Conservation (phyloP, 2,888 invertebrate species). For the Saturnia pavonia region DNA sequence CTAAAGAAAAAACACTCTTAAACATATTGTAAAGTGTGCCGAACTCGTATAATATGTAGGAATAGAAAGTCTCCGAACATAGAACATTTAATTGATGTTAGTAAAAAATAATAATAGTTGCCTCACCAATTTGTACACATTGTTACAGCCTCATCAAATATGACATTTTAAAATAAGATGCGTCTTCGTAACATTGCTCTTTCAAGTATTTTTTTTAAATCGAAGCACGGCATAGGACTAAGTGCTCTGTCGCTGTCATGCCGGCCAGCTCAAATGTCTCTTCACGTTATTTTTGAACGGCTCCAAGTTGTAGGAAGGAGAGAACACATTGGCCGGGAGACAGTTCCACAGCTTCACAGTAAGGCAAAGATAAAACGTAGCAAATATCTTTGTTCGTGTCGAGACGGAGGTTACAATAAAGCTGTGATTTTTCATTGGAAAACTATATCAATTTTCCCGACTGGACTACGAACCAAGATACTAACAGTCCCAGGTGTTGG, state of each 20-base stretch:
- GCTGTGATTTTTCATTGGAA: not conserved
- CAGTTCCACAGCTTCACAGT: too few species aligned
- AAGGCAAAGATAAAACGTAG: too few species aligned
- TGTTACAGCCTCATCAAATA: slow-evolving; percentile 1
- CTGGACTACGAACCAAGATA: not conserved
- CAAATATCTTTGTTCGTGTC: too few species aligned
- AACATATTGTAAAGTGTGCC: not conserved
- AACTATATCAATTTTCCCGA: not conserved
- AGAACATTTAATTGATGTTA: not conserved
- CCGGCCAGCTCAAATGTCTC: too few species aligned
- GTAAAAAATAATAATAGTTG: slow-evolving; percentile 5
- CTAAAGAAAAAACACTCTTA: not conserved
- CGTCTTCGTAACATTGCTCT: not conserved
- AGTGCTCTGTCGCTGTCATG: too few species aligned
- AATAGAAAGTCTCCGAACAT: slow-evolving; percentile 1
- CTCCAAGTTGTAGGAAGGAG: too few species aligned
- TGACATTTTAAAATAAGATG: slow-evolving; percentile 8
- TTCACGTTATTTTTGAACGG: too few species aligned
- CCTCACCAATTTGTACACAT: slow-evolving; percentile 7
- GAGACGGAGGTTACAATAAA: too few species aligned
- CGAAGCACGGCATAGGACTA: too few species aligned
- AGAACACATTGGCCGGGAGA: too few species aligned
- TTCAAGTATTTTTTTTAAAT: too few species aligned
- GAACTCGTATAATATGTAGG: not conserved
- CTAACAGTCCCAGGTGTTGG: not conserved